Conservation (phyloP, 2,888 invertebrate species). For the Boloria euphrosyne region DNA sequence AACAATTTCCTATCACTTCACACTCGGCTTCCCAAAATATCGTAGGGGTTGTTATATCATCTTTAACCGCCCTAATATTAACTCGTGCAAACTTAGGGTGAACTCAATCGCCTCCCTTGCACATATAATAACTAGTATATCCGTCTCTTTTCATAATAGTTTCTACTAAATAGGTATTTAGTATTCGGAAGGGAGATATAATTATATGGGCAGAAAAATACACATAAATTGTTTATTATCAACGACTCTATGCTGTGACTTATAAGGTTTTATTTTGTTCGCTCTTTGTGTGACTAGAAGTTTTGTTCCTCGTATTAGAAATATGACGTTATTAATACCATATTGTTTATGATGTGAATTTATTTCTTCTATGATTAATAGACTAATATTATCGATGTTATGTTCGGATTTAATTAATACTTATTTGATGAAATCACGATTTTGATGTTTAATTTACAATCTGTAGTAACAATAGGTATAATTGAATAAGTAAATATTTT, state of each 20-base stretch:
- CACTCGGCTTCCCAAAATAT: conserved; percentile 65
- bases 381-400: conserved; percentile 4
- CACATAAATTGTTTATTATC: conserved; percentile 20
- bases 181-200: conserved; percentile 79
- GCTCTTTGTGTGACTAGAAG: conserved; percentile 1
- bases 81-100: conserved; percentile 65
- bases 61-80: conserved; percentile 59
- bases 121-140: conserved; percentile 39
- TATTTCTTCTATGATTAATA: conserved; percentile 25
- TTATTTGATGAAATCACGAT: not conserved
- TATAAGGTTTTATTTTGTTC: conserved; percentile 44
- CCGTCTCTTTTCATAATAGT: conserved; percentile 59
- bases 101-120: conserved; percentile 57
- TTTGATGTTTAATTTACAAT: too few relatives aligned
- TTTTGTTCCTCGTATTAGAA: conserved; percentile 28
- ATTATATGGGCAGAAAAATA: conserved; percentile 77
- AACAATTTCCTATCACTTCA: conserved; percentile 68
- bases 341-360: conserved; percentile 33
- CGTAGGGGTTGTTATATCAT: conserved; percentile 51
- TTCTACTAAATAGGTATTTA: conserved; percentile 80
- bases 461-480: too few relatives aligned
- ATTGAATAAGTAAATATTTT: too few relatives aligned
- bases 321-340: conserved; percentile 35
- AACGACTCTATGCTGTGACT: conserved; percentile 28
- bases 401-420: not conserved